Conservation (phyloP, 2,113 vertebrate genomes). For the Cochlearius cochlearius region DNA sequence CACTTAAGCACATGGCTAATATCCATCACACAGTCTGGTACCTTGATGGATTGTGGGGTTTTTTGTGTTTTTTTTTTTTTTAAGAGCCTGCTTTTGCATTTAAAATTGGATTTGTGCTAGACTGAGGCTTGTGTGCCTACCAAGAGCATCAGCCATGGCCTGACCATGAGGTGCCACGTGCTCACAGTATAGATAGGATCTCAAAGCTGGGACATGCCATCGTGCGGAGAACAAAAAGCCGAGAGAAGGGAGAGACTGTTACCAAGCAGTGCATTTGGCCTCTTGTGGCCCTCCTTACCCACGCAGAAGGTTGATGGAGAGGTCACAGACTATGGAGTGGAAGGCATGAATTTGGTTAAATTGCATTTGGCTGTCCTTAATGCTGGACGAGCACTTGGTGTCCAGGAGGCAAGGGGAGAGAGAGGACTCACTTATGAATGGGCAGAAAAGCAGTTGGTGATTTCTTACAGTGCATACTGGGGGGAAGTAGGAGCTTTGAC, state of each 20-base stretch:
- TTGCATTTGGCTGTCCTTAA: not conserved
- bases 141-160: not conserved
- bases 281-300: not conserved
- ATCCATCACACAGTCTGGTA: not conserved
- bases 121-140: not conserved
- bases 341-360: conserved; percentile 5
- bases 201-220: not conserved
- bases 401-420: not conserved
- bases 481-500: not conserved
- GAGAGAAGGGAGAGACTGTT: not conserved
- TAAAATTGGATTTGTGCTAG: not conserved
- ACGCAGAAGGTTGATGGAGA: not conserved
- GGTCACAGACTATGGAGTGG: not conserved
- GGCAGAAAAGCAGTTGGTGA: not conserved
- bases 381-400: not conserved
- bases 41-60: not conserved
- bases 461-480: not conserved
- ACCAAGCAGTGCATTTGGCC: not conserved
- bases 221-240: not conserved
- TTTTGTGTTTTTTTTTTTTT: not conserved
- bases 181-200: not conserved
- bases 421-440: not conserved
- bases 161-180: not conserved
- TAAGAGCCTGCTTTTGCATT: not conserved
- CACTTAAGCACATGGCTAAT: not conserved